phyloP scores from a whole-genome alignment of 1,140 invertebrate species.

The Lepidurus arcticus region DNA sequence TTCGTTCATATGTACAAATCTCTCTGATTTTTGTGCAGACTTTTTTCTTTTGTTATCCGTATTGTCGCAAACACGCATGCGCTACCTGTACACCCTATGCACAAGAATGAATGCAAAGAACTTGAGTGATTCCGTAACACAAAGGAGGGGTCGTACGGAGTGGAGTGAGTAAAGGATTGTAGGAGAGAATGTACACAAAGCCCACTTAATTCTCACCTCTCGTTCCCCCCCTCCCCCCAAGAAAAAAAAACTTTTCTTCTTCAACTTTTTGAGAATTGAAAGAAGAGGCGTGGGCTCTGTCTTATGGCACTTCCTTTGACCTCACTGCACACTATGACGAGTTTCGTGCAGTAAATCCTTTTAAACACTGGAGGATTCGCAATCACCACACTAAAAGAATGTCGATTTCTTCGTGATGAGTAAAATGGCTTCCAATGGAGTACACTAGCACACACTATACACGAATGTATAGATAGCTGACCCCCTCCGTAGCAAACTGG shows the following conservation, averaged over 20 bases:
- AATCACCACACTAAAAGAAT: too few species aligned
- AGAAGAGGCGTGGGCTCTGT: not conserved
- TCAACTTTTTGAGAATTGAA: not conserved
- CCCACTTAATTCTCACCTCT: not conserved
- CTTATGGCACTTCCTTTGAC: not conserved
- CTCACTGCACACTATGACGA: not conserved
- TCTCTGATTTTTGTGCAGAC: not conserved
- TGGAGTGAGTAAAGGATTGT: not conserved
- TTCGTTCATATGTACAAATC: not conserved
- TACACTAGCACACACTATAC: not conserved
- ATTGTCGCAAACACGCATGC: not conserved
- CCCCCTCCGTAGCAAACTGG: not conserved
- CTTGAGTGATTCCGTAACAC: not conserved
- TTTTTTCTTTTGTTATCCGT: not conserved
- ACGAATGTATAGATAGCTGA: conserved; percentile 8
- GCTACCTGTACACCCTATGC: conserved; percentile 20
- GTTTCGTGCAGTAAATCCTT: too few species aligned
- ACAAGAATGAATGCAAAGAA: conserved; percentile 15
- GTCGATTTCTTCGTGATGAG: not conserved
- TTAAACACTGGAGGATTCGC: too few species aligned
- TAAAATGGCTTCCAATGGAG: not conserved
- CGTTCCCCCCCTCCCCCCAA: not conserved
- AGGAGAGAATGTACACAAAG: not conserved
- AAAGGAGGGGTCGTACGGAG: not conserved
- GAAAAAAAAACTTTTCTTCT: not conserved